These are phyloP conservation scores for Xiphorhynchus elegans DNA, from an alignment of 2,113 vertebrate species.

Conservation along the genomic window DNA sequence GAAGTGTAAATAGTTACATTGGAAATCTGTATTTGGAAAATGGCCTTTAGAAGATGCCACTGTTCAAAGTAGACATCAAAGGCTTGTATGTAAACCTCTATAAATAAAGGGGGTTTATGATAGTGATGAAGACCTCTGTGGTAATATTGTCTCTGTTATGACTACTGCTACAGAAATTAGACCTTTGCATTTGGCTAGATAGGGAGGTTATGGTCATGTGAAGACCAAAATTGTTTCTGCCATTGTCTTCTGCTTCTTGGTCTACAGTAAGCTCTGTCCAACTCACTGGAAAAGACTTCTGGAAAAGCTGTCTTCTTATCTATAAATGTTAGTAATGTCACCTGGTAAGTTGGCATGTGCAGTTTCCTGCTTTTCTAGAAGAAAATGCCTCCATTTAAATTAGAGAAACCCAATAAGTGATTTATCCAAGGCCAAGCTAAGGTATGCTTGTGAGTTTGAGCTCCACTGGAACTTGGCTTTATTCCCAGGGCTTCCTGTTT, in stretches of 20 bases:
- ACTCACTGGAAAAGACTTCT: neutral
- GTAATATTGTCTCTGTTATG: neutral
- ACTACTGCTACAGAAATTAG: neutral
- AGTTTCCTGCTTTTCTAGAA: neutral
- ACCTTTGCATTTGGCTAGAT: neutral
- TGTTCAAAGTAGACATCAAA: neutral
- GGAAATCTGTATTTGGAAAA: neutral
- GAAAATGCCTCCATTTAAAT: neutral
- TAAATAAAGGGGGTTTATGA: neutral
- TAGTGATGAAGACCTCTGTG: neutral
- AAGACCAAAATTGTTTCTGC: neutral
- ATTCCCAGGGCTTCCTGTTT: neutral
- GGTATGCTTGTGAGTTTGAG: neutral
- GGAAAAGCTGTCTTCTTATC: neutral
- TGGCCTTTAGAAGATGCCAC: neutral
- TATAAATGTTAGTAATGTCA: neutral
- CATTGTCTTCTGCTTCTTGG: neutral
- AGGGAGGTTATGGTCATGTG: neutral
- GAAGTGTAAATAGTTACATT: neutral
- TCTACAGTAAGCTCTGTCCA: neutral
- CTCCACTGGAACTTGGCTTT: neutral
- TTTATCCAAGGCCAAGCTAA: neutral
- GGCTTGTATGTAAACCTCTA: neutral
- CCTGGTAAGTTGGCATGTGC: neutral
- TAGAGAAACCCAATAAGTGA: neutral